A percentile compares a stretch with the other conserved stretches of the same genome.
Evolutionary conservation across 2,113 vertebrate genomes (phyloP).

Genomic region (Oncorhynchus gorbuscha): DNA sequence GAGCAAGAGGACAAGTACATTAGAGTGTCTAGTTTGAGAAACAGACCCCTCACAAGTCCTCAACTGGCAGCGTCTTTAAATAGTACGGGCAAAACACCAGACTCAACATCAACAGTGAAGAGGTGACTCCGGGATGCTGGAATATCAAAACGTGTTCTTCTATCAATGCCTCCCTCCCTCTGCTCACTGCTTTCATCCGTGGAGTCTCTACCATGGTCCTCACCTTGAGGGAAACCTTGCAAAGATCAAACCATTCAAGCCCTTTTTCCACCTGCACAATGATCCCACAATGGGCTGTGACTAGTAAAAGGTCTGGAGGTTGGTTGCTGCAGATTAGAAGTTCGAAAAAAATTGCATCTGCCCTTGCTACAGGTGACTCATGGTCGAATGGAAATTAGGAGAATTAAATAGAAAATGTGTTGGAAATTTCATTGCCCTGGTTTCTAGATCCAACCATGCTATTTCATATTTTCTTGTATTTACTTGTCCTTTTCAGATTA

Average conservation of each 20-base stretch:
- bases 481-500: not conserved
- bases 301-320: not conserved
- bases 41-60: not conserved
- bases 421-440: not conserved
- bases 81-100: too few relatives aligned
- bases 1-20: too few relatives aligned
- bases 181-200: constrained; percentile 8
- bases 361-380: too few relatives aligned
- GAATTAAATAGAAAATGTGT: too few relatives aligned
- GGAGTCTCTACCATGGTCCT: not conserved
- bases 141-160: constrained; percentile 22
- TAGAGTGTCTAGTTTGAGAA: too few relatives aligned
- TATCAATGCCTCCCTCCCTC: not conserved
- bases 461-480: not conserved
- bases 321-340: too few relatives aligned
- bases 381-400: too few relatives aligned
- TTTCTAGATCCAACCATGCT: not conserved
- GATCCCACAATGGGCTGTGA: not conserved
- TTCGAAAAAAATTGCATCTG: too few relatives aligned
- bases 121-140: not conserved
- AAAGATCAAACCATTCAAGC: constrained; percentile 14
- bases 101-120: too few relatives aligned
- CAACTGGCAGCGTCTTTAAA: not conserved
- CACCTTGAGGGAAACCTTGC: constrained; percentile 18
- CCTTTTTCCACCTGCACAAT: not conserved